Base-by-base conservation (phyloP, 2,113 vertebrate species). In the Ellobius talpinus region DNA sequence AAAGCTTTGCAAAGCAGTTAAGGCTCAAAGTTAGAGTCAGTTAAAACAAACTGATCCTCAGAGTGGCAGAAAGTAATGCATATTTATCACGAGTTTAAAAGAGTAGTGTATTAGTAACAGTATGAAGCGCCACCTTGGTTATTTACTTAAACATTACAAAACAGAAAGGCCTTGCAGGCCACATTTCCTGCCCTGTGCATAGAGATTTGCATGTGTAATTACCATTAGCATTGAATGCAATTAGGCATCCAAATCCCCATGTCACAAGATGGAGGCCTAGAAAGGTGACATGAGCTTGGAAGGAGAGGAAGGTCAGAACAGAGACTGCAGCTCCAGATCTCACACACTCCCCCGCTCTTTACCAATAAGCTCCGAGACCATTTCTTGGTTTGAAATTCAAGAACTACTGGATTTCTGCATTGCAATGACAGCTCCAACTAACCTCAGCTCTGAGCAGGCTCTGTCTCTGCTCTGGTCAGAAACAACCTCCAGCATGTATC, bases 1-100 rank as follows among this genome's bases (percentile, higher is more conserved):
- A 97, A 97, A 97, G 97, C 97, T 98, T 95, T 97, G 98, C 98
- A 98, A 97, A 98, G 98, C 98, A 97, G 79, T 70, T 90, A 96
- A 93, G 87, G 91, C 84, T 97, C 95, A 90, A 90, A 89, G 87
- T 91, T 89, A 97, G 97, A 95, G 96, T 97, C 97, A 92, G 78
- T 95, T 87, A 97, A 88, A 88, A 76, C 96, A 84, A 98, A 97
- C 78, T 87, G 96, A 93, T 90, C 90, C 74, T 97, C 91, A 91
- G 81, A 68, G 93, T 93, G 97, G 93, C 94, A 97, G 88, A 97
- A 98, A 97, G 96, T 68, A 92, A 90, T 91, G 84, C 2, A 76
- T 11, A 90, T 31, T 95, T 81, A 63, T 95, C 93, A 70, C 87
- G 94, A 93, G 66, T 61, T 92, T 96, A 47, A 55, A 0, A 82